A percentile compares a stretch with the other conserved stretches of the same genome.
phyloP scores from a whole-genome alignment of 2,888 invertebrate species.

The Trichogramma dendrolimi region DNA sequence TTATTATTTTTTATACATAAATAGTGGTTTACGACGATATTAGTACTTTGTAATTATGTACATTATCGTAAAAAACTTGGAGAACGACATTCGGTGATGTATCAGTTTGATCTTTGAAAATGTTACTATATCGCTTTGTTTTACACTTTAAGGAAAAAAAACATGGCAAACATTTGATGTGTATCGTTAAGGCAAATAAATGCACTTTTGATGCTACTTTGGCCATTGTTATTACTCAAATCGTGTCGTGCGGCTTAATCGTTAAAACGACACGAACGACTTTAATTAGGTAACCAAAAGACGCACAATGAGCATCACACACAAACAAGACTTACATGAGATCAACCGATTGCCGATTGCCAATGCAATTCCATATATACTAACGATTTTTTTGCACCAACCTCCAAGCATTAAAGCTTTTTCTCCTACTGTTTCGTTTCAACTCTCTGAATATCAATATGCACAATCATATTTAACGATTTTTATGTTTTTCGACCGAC shows the following conservation, averaged over 20 bases:
- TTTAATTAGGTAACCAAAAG: slow-evolving; percentile 24
- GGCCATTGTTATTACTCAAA: slow-evolving; percentile 11
- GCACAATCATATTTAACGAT: background rate
- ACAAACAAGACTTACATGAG: slow-evolving; percentile 29
- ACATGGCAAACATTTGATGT: background rate
- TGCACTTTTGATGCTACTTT: slow-evolving; percentile 16
- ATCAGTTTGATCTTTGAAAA: too few relatives aligned
- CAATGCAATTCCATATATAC: slow-evolving; percentile 29
- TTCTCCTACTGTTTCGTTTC: background rate
- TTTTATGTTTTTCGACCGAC: slow-evolving; percentile 11
- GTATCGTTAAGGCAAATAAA: background rate
- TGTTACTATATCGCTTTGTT: background rate
- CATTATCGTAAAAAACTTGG: slow-evolving; percentile 15
- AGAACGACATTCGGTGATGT: slow-evolving; percentile 23
- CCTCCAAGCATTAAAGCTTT: slow-evolving; percentile 15
- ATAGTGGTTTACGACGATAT: background rate
- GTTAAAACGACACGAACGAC: background rate
- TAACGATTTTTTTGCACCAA: slow-evolving; percentile 24
- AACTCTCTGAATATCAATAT: background rate
- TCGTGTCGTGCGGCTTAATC: too few relatives aligned
- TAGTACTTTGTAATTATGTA: slow-evolving; percentile 9
- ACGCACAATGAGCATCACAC: too few relatives aligned
- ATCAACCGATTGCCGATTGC: slow-evolving; percentile 35
- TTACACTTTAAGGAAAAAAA: slow-evolving; percentile 19
- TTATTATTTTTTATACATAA: background rate